Evolutionary conservation across 2,888 invertebrate species (phyloP), one percentile per base, ranked within the genome.

Genomic region (Carpatolechia fugitivella): DNA sequence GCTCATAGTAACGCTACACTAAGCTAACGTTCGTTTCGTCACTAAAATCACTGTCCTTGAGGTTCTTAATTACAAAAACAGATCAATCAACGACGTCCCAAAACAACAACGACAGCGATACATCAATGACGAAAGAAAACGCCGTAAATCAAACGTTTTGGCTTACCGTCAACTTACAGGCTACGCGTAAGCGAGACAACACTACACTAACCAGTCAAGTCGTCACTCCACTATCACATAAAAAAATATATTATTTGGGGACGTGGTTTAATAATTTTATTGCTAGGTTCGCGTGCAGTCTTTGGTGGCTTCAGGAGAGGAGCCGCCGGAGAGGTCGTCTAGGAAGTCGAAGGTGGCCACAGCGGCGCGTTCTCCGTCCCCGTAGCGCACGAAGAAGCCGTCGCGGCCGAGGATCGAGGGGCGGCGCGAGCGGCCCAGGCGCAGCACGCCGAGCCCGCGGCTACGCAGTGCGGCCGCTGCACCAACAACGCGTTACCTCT

Each of bases 261-360:
- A 52, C 48, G 38, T 40, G 54, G 68, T 75, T 76, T n/a, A n/a
- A n/a, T n/a, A n/a, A n/a, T n/a, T n/a, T 44, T 80, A 82, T 79
- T 78, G 79, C 80, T 82, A 80, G 72, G 6, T 71, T 70, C 76
- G 80, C 74, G 77, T 79, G 80, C 85, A 85, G 85, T 87, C 83
- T 82, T 84, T 86, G 86, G 85, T 76, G 70, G 78, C 78, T 63
- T 78, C 87, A 69, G 86, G 87, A 59, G 85, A 78, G 44, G 85
- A 80, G 61, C 78, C 80, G 62, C 74, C 82, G 69, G 90, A 85
- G 68, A 94, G 82, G 70, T 94, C 93, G 82, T 95, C 94, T 68
- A 95, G 92, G 90, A 95, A 95, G 88, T 95, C 95, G 88, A 95
- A 95, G 69, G 93, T 93, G 60, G 95, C 94, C 66, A 95, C 94